Evolutionary conservation across 2,888 invertebrate genomes (phyloP), one percentile per base, ranked within the genome.

Genomic region (Erpobdella octoculata): DNA sequence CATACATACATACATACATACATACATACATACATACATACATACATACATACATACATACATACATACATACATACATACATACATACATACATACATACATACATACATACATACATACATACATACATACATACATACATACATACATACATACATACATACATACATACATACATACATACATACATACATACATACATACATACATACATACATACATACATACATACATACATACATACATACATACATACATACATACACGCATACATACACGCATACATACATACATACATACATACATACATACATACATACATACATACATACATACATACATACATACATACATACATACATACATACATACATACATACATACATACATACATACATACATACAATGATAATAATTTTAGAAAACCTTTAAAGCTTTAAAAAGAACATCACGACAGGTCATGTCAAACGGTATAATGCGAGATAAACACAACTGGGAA

Each of bases 251-350:
- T n/a, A 41, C 46, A 41, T 12, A 41, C 46, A 41, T n/a, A 41
- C 46, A 41, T n/a, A 41, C 46, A 41, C 46, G n/a, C 46, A 41
- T n/a, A 41, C 46, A 41, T n/a, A 41, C 46, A 41, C 46, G n/a
- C 46, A 41, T n/a, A 41, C 46, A 41, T n/a, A 41, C 46, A 41
- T n/a, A 41, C 46, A 41, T n/a, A 41, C 12, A 41, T n/a, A n/a
- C n/a, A n/a, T n/a, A n/a, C n/a, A n/a, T n/a, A n/a, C n/a, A n/a
- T n/a, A n/a, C n/a, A n/a, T n/a, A n/a, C n/a, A n/a, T n/a, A n/a
- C n/a, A n/a, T n/a, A n/a, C n/a, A n/a, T n/a, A n/a, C n/a, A n/a
- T n/a, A n/a, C n/a, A n/a, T n/a, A n/a, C n/a, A n/a, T n/a, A n/a
- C n/a, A n/a, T n/a, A n/a, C n/a, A n/a, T n/a, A n/a, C n/a, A n/a